Evolutionary conservation across 2,113 vertebrate species (phyloP), one percentile per base, ranked within the genome.

Genomic region (Megaptera novaeangliae): DNA sequence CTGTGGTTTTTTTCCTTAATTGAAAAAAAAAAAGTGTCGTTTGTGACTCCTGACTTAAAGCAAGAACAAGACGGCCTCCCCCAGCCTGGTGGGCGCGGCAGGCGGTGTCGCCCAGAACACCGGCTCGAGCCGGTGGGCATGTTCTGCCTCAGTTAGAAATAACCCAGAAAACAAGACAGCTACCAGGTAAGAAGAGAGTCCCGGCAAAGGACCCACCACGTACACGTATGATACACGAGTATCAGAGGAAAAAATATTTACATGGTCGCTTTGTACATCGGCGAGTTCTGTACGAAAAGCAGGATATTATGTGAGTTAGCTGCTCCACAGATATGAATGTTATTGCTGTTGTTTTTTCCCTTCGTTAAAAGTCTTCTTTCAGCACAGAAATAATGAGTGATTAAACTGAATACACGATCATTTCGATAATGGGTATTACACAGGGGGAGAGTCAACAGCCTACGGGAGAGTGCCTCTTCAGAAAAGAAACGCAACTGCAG

Each of bases 311-410:
- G 98, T 97, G 98, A 96, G 97, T 98, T 98, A 98, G 98, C 99
- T 99, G 99, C 98, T 98, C 98, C 98, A 92, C 98, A 98, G 98
- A 98, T 98, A 98, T 98, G 98, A 99, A 99, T 98, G 98, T 99
- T 99, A 99, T 99, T 99, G 99, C 99, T 99, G 99, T 99, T 98
- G 99, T 75, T 98, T 98, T 98, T 98, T 98, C 98, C 98, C 98
- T 99, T 98, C 97, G 64, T 98, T 98, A 98, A 97, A 95, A 98
- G 92, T 97, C 98, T 97, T 98, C 98, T 93, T 97, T 98, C 98
- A 96, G 97, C 98, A 99, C 98, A 99, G 98, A 99, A 99, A 99
- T 97, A 96, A 98, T 88, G 98, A 98, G 96, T 98, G 96, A 97
- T 97, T 98, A 97, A 96, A 98, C 98, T 97, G 98, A 99, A 98